phyloP scores from a whole-genome alignment of 1,140 invertebrate species.

The Zaprionus africanus region DNA sequence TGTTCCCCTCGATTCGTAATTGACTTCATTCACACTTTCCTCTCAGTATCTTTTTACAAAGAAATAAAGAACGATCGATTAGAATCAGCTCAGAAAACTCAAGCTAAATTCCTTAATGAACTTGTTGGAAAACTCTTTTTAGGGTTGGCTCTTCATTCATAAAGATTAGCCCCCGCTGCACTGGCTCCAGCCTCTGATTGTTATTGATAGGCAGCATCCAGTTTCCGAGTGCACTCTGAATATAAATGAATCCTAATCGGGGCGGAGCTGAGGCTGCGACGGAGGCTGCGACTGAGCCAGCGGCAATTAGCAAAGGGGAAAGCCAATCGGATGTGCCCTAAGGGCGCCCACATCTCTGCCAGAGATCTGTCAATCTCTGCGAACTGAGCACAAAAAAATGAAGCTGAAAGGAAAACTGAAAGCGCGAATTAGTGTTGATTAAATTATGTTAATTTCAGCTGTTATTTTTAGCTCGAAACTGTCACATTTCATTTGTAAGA shows the following conservation, averaged over 20 bases:
- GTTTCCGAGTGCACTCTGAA: slow-evolving; percentile 60
- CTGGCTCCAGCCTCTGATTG: slow-evolving; percentile 59
- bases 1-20: slow-evolving; percentile 52
- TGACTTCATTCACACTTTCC: slow-evolving; percentile 74
- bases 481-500: slow-evolving; percentile 79
- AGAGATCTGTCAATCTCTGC: slow-evolving; percentile 53
- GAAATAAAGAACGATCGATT: slow-evolving; percentile 61
- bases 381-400: slow-evolving; percentile 3
- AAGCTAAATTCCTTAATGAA: slow-evolving; percentile 63
- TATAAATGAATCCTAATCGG: slow-evolving; percentile 56
- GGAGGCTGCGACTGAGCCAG: not conserved
- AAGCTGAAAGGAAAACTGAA: slow-evolving; percentile 36
- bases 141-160: slow-evolving; percentile 54
- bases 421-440: slow-evolving; percentile 78
- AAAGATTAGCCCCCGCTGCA: slow-evolving; percentile 16
- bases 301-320: slow-evolving; percentile 70
- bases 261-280: slow-evolving; percentile 14
- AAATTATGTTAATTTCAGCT: slow-evolving; percentile 77
- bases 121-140: slow-evolving; percentile 51
- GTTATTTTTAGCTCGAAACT: slow-evolving; percentile 75
- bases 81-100: slow-evolving; percentile 56
- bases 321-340: slow-evolving; percentile 33
- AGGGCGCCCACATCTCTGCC: slow-evolving; percentile 59
- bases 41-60: slow-evolving; percentile 37
- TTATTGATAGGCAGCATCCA: slow-evolving; percentile 77